These are phyloP conservation scores for Sminthurinus signatus DNA, from an alignment of 1,140 invertebrate species.

Conservation along the genomic window DNA sequence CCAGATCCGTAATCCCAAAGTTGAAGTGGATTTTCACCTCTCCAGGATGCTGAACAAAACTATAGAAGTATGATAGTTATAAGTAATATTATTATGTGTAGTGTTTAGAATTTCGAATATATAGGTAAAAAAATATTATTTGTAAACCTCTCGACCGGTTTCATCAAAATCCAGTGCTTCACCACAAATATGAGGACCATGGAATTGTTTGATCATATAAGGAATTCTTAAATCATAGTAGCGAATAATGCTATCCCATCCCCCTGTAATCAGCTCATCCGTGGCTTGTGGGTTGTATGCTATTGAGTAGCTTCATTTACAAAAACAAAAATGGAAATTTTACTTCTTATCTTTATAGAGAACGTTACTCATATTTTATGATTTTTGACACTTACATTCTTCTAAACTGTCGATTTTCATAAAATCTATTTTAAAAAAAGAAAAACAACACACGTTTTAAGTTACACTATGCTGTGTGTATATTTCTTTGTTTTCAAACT, in stretches of 20 bases:
- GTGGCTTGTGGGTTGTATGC: conserved; percentile 18
- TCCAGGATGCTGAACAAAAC: conserved; percentile 25
- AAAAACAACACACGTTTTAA: too few relatives aligned
- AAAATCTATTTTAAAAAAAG: too few relatives aligned
- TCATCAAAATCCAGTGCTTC: conserved; percentile 23
- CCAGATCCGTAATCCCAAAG: conserved; percentile 19
- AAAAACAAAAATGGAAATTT: too few relatives aligned
- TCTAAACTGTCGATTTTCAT: conserved; percentile 14
- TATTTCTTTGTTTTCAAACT: too few relatives aligned
- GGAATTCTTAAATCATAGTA: conserved; percentile 24
- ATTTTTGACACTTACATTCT: too few relatives aligned
- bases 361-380: too few relatives aligned
- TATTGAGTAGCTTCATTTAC: conserved; percentile 20
- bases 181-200: conserved; percentile 22
- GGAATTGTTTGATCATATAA: conserved; percentile 1
- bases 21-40: conserved; percentile 14
- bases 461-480: too few relatives aligned
- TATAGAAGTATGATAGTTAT: background rate
- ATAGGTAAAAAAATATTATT: too few relatives aligned
- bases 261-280: conserved; percentile 25
- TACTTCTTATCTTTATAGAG: too few relatives aligned
- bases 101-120: too few relatives aligned
- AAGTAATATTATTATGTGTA: too few relatives aligned
- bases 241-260: conserved; percentile 23
- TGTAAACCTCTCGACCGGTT: conserved; percentile 26